A percentile compares a stretch with the other conserved stretches of the same genome.
phyloP scores from a whole-genome alignment of 1,140 invertebrate species.

The Caenorhabditis inopinata region DNA sequence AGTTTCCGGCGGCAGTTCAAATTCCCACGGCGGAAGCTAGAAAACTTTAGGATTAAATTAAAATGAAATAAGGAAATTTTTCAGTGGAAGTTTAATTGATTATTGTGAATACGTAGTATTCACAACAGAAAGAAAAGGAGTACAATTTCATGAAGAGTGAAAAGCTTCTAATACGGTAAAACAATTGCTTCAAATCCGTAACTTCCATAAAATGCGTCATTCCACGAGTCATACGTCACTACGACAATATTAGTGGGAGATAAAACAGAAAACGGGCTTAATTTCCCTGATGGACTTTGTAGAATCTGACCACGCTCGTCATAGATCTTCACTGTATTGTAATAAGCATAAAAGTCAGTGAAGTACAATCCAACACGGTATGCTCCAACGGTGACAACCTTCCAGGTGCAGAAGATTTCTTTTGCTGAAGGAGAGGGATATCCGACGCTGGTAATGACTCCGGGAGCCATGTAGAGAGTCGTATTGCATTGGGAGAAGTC shows the following conservation, averaged over 20 bases:
- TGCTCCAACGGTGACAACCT: not conserved
- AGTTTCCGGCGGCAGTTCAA: too few species aligned
- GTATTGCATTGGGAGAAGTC: not conserved
- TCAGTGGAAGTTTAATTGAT: too few species aligned
- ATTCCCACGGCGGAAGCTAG: too few species aligned
- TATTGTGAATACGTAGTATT: too few species aligned
- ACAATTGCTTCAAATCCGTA: not conserved
- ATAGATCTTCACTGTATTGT: not conserved
- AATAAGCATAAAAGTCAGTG: not conserved
- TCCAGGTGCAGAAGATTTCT: not conserved
- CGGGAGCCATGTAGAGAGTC: not conserved
- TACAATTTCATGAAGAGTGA: too few species aligned
- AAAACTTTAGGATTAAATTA: too few species aligned
- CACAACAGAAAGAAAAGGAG: too few species aligned
- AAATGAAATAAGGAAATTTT: too few species aligned
- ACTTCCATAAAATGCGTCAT: not conserved
- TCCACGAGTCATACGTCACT: not conserved
- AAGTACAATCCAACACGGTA: not conserved
- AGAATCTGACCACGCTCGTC: not conserved
- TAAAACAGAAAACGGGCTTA: not conserved
- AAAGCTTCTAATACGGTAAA: not conserved
- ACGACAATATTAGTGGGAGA: not conserved
- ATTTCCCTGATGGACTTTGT: not conserved
- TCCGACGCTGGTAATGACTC: not conserved
- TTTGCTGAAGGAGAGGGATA: not conserved